Base-by-base conservation (phyloP, 2,113 vertebrate species). In the Pterophyllum scalare region DNA sequence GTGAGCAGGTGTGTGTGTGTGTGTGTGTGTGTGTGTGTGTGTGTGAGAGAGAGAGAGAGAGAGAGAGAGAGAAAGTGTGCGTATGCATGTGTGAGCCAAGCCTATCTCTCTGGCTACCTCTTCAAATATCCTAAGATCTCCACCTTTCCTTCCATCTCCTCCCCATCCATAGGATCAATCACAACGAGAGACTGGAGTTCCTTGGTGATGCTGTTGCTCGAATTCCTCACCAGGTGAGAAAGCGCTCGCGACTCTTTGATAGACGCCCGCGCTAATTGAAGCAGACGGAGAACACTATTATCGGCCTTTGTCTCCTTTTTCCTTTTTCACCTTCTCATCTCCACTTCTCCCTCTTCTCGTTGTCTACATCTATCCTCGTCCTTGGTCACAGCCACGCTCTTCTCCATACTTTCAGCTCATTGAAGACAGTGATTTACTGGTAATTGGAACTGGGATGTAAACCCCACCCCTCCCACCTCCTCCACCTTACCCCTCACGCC, bases 181-280 rank as follows among this genome's bases (percentile, higher is more conserved):
- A 99, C 94, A 99, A 99, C 2, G 98, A 99, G 83, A 95, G 98
- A 13, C 94, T 99, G 93, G 98, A 99, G 95, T 99, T 99, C 95
- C 95, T 99, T 82, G 98, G 98, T n/a, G 98, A 99, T 80, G 98
- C 98, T 6, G 98, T 99, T n/a, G 98, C n/a, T 99, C 61, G 98
- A 99, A 94, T 99, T 99, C 94, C 96, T 99, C 93, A 99, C 98
- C 60, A 99, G 98, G 98, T 99, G 94, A 96, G 95, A 87, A 64
- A 14, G 59, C 60, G 49, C 60, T 19, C 26, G 2, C 7, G 0
- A 58, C 6, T 20, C 52, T 85, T 61, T 93, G 86, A 91, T 84
- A 7, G 91, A 92, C 90, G 9, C 81, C 0, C 1, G 28, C 6
- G 6, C 88, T 94, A 93, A 94, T 94, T 86, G 88, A 91, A 92